Base-by-base conservation (phyloP, 2,797 vertebrate species). In the Rhinogobio ventralis region DNA sequence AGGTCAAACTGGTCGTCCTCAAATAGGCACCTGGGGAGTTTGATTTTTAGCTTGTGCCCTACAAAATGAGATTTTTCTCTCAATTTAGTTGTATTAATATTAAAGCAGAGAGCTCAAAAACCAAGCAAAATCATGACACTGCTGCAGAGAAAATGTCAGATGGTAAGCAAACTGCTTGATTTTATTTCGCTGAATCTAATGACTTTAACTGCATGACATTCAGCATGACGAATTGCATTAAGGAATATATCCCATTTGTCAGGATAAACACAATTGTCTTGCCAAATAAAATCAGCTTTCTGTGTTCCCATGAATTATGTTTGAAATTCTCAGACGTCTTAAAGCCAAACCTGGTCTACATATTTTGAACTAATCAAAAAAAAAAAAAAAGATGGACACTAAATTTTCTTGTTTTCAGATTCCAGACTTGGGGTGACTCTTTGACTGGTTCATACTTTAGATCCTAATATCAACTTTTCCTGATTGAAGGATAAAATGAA, bases 21-120 rank as follows among this genome's bases (percentile, higher is more conserved):
- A 82, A 83, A 88, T 66, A 39, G 57, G 74, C 86, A 86, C 78
- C 85, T 77, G 66, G 81, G 79, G 84, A 88, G 77, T 33, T 25
- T 57, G 60, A 62, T 84, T 79, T 79, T 80, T 69, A 72, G 62
- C 20, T 62, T 36, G 20, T 28, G 62, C 45, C 77, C 60, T 62
- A 55, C 62, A 73, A 87, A 85, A 87, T 85, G 28, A 86, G 84
- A 80, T 86, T 87, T 86, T 25, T 72, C 53, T 81, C 71, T 73
- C 28, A 25, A 60, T 53, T 10, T 72, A 68, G 81, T 28, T 68
- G 51, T 86, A 86, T 90, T 80, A 90, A 80, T 89, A 85, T 82
- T 84, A 80, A 78, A 88, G 64, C 30, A 64, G 66, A 86, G 71
- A 42, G 42, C 25, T 77, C 25, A 23, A 57, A 30, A 86, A 62